Conservation (phyloP, 2,888 invertebrate genomes). For the Harpalus rufipes region DNA sequence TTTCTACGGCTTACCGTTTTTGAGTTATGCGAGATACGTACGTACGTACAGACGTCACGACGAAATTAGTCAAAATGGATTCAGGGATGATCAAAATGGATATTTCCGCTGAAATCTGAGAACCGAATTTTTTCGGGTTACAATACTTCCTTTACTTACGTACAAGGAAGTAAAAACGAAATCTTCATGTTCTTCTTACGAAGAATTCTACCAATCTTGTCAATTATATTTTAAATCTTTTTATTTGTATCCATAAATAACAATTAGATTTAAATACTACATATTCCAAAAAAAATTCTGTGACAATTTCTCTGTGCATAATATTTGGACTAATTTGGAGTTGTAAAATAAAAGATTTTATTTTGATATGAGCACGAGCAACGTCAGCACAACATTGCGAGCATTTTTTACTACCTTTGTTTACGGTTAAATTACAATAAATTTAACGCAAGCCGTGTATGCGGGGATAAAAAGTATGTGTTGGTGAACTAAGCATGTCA, state of each 20-base stretch:
- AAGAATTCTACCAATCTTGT: too few species aligned
- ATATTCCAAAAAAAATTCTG: not conserved
- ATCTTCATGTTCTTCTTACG: too few species aligned
- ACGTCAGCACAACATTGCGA: slow-evolving; percentile 50
- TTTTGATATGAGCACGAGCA: slow-evolving; percentile 31
- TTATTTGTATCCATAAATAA: not conserved
- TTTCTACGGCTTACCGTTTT: too few species aligned
- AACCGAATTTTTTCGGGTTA: too few species aligned
- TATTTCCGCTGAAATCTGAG: too few species aligned
- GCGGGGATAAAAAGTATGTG: slow-evolving; percentile 44
- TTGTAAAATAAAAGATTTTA: slow-evolving; percentile 47
- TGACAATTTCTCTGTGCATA: not conserved
- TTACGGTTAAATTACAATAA: slow-evolving; percentile 55
- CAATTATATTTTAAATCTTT: too few species aligned
- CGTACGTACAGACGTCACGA: too few species aligned
- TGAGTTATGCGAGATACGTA: too few species aligned
- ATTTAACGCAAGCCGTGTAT: slow-evolving; percentile 42
- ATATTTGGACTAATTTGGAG: slow-evolving; percentile 14
- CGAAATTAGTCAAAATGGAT: too few species aligned
- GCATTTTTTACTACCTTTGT: slow-evolving; percentile 49
- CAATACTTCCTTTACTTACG: too few species aligned
- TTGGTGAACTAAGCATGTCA: slow-evolving; percentile 17
- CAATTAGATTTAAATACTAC: not conserved
- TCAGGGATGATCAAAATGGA: too few species aligned
- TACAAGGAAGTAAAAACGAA: too few species aligned